Percentiles rank a stretch among this genome's conserved stretches.
These are phyloP conservation scores for Chaetodon auriga DNA, from an alignment of 2,113 vertebrate genomes.

Conservation along the genomic window DNA sequence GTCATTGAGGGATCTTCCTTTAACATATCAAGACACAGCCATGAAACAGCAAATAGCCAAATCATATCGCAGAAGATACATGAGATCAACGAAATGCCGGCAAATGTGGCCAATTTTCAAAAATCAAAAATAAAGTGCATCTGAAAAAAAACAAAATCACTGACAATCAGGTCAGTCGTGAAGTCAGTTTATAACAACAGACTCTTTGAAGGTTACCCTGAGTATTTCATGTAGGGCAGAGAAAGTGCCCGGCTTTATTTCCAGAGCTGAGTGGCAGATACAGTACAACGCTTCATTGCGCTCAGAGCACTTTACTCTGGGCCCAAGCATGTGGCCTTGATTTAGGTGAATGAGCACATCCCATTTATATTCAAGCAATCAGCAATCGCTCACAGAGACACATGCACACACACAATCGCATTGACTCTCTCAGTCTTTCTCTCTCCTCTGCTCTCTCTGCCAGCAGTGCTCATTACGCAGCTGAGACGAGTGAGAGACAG, in stretches of 20 bases:
- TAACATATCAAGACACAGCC: not conserved
- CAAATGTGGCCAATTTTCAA: not conserved
- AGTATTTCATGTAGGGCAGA: conserved; percentile 61
- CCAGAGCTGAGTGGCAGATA: conserved; percentile 73
- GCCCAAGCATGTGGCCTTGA: conserved; percentile 79
- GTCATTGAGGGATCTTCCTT: not conserved
- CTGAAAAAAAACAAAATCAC: conserved; percentile 24
- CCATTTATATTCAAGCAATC: conserved; percentile 80
- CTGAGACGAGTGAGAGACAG: conserved; percentile 53
- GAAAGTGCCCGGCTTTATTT: conserved; percentile 56
- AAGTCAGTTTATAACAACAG: conserved; percentile 55
- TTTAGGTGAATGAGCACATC: conserved; percentile 80
- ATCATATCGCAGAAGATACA: not conserved
- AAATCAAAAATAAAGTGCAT: not conserved
- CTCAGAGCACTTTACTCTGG: conserved; percentile 62
- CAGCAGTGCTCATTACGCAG: conserved; percentile 56
- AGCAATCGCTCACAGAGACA: conserved; percentile 66
- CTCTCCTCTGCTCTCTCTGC: conserved; percentile 28
- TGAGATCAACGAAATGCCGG: not conserved
- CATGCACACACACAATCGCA: conserved; percentile 45
- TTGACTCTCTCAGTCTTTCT: conserved; percentile 15
- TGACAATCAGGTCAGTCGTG: conserved; percentile 41
- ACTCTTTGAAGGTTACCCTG: conserved; percentile 68
- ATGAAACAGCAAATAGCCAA: not conserved
- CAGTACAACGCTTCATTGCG: conserved; percentile 64